Evolutionary conservation across 1,140 invertebrate genomes (phyloP).

Genomic region (Oncopeltus fasciatus): DNA sequence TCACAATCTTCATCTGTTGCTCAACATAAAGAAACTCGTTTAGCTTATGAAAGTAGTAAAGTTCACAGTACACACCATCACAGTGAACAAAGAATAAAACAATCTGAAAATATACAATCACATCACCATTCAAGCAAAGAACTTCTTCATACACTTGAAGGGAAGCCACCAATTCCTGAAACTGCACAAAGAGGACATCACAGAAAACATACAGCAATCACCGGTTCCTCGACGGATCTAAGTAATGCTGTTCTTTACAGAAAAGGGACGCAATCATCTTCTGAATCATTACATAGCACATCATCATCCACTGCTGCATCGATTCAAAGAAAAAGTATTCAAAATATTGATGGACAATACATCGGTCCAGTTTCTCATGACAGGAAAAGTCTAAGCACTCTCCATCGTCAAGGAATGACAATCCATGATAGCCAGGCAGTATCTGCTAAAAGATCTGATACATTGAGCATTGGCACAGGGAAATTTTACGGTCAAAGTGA

Average conservation of each 20-base stretch:
- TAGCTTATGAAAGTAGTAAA: neutral
- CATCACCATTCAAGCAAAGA: constrained; percentile 20
- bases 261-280: constrained; percentile 42
- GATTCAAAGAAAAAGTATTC: constrained; percentile 61
- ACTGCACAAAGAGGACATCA: constrained; percentile 17
- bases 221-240: constrained; percentile 49
- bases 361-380: constrained; percentile 45
- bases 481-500: constrained; percentile 54
- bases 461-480: constrained; percentile 44
- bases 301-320: constrained; percentile 59
- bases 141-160: constrained; percentile 20
- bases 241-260: constrained; percentile 61
- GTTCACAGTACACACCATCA: neutral
- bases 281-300: constrained; percentile 47
- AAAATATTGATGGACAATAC: constrained; percentile 52
- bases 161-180: constrained; percentile 14
- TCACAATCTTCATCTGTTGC: neutral
- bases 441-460: constrained; percentile 32
- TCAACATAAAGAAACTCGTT: neutral
- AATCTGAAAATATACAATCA: constrained; percentile 22
- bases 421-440: constrained; percentile 13
- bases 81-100: constrained; percentile 20
- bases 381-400: constrained; percentile 55
- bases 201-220: constrained; percentile 55
- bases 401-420: constrained; percentile 40